Evolutionary conservation across 2,113 vertebrate genomes (phyloP).

Genomic region (Hirundichthys speculiger): DNA sequence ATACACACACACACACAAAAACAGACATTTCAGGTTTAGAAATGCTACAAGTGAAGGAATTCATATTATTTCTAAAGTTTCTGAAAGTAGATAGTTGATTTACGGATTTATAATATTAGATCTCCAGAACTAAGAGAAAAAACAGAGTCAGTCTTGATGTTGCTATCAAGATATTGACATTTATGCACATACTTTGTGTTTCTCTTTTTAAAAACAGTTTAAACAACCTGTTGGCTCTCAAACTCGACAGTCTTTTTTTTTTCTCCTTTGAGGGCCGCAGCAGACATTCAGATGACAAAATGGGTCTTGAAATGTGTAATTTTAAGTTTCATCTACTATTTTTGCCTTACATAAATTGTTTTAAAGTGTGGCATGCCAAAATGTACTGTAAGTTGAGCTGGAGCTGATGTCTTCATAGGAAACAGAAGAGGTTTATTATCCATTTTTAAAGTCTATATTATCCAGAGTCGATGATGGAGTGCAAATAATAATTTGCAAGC

Average conservation of each 20-base stretch:
- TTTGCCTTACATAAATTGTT: constrained; percentile 45
- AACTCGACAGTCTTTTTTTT: too few species aligned
- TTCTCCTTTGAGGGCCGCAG: constrained; percentile 3
- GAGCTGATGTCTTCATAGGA: constrained; percentile 35
- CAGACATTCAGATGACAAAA: constrained; percentile 6
- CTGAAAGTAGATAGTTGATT: constrained; percentile 16
- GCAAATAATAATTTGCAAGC: constrained; percentile 36
- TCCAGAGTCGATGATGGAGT: constrained; percentile 43
- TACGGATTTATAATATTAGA: neutral
- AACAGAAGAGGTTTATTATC: constrained; percentile 45
- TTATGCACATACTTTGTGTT: too few species aligned
- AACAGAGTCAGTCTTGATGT: too few species aligned
- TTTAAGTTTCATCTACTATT: constrained; percentile 30
- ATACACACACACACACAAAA: constrained; percentile 16
- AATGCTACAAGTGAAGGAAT: constrained; percentile 22
- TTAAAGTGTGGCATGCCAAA: constrained; percentile 58
- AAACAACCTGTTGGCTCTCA: too few species aligned
- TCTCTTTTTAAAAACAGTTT: too few species aligned
- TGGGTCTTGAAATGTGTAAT: constrained; percentile 36
- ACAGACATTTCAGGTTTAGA: constrained; percentile 22
- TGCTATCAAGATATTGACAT: too few species aligned
- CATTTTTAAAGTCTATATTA: constrained; percentile 51
- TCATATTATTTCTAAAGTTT: constrained; percentile 21
- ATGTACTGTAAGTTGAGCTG: constrained; percentile 28
- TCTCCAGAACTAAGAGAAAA: too few species aligned